Evolutionary conservation across 2,113 vertebrate species (phyloP), one percentile per base, ranked within the genome.

Genomic region (Chamaetylas fuelleborni): DNA sequence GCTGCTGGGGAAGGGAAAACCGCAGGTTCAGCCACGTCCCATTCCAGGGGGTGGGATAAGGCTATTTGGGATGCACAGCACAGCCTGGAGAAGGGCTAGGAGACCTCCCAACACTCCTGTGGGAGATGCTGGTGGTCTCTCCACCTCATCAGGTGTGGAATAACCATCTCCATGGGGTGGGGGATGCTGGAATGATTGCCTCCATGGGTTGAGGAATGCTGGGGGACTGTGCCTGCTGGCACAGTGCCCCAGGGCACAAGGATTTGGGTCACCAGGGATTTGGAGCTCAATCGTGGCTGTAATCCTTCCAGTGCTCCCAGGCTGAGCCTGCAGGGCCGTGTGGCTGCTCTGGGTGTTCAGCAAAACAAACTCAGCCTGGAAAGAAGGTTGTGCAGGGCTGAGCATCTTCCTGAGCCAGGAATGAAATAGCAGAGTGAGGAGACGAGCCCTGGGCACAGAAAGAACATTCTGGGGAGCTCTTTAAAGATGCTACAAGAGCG

Each of bases 181-280:
- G 16, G 24, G 31, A 38, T 20, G 60, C 3, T 50, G 43, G 45
- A 69, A 78, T 24, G 51, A 38, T 12, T 43, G 20, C 31, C 51
- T 28, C 26, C 4, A 1, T 15, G 24, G 24, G 11, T 12, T 60
- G 19, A 56, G 19, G n/a, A 34, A 40, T 20, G 61, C 3, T 50
- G 43, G 14, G 9, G 57, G 12, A 14, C 34, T 12, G n/a, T 0
- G 15, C 72, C 61, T 12, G 47, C 69, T 81, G 81, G 78, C 87
- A 79, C 69, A 3, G 45, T 9, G 73, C 93, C 81, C 15, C 8
- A 2, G 77, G 51, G n/a, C 71, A 2, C 2, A 47, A 19, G 95
- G 93, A 96, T 94, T 94, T 45, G 72, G 92, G 93, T 95, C 94
- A 96, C 19, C 22, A 11, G 73, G 91, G 93, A 91, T 96, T 92